phyloP scores from a whole-genome alignment of 23 tunicate genomes.

The Botrylloides violaceus region DNA sequence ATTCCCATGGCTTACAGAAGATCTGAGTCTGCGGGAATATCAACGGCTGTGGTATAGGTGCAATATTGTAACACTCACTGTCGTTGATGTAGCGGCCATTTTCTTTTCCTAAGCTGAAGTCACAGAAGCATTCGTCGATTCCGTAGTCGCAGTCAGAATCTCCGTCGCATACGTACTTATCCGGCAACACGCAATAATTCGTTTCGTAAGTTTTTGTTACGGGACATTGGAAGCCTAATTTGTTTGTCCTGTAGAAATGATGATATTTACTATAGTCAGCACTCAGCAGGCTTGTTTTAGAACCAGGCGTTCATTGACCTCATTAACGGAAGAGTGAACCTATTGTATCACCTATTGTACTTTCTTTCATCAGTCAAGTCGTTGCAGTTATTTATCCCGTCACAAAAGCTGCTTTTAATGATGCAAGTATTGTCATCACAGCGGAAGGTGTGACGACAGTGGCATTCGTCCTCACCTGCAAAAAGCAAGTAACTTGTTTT shows the following conservation, averaged over 20 bases:
- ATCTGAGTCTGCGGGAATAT: too few relatives aligned
- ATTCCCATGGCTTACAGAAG: too few relatives aligned
- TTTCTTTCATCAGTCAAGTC: background rate
- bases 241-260: conserved; percentile 55
- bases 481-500: too few relatives aligned
- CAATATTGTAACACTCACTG: background rate
- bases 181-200: conserved; percentile 41
- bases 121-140: conserved; percentile 75
- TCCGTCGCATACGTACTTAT: conserved; percentile 64
- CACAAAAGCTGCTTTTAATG: background rate
- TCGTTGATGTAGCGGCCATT: conserved; percentile 17
- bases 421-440: background rate
- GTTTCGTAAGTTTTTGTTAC: conserved; percentile 36
- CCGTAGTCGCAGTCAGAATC: conserved; percentile 60
- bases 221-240: conserved; percentile 39
- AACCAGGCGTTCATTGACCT: too few relatives aligned
- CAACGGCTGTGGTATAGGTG: too few relatives aligned
- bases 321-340: background rate
- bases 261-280: too few relatives aligned
- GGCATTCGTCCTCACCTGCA: conserved; percentile 6
- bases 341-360: background rate
- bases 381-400: background rate
- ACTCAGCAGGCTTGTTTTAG: too few relatives aligned
- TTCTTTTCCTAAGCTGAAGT: conserved; percentile 6
- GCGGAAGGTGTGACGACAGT: background rate